These are phyloP conservation scores for Macropis europaea DNA, from an alignment of 2,888 invertebrate species.

Conservation along the genomic window DNA sequence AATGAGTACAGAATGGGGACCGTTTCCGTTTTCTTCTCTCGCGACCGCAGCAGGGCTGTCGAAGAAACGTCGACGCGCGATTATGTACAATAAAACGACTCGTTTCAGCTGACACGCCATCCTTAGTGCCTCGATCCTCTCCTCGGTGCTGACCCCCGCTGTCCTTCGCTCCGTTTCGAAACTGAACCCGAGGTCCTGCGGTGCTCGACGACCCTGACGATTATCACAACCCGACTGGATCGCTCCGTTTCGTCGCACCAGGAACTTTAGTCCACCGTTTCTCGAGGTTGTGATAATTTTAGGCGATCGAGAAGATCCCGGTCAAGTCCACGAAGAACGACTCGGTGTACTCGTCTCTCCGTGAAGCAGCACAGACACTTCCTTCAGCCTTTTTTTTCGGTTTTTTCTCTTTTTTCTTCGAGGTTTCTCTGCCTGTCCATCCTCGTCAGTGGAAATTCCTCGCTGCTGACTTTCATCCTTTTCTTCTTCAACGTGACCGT, in stretches of 20 bases:
- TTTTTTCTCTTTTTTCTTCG: too few species aligned
- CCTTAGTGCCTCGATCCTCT: constrained; percentile 51
- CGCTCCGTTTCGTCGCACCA: not conserved
- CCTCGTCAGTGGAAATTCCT: not conserved
- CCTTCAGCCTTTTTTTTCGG: too few species aligned
- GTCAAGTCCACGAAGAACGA: not conserved
- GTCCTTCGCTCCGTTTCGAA: not conserved
- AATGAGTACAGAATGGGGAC: constrained; percentile 31
- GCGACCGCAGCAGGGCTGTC: constrained; percentile 24
- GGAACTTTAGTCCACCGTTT: not conserved
- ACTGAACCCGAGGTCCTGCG: not conserved
- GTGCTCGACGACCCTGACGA: not conserved
- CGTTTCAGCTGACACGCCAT: not conserved
- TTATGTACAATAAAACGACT: constrained; percentile 61
- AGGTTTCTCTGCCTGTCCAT: not conserved
- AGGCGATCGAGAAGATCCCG: not conserved
- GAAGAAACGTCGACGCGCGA: constrained; percentile 33
- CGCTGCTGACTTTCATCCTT: not conserved
- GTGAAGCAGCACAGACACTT: too few species aligned
- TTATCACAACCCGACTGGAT: not conserved
- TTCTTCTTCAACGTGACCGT: not conserved
- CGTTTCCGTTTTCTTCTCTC: too few species aligned
- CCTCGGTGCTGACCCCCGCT: constrained; percentile 1
- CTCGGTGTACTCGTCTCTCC: not conserved
- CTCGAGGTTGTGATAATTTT: not conserved